A percentile compares a stretch with the other conserved stretches of the same genome.
These are phyloP conservation scores for Apis florea DNA, from an alignment of 1,140 invertebrate genomes.

Conservation along the genomic window DNA sequence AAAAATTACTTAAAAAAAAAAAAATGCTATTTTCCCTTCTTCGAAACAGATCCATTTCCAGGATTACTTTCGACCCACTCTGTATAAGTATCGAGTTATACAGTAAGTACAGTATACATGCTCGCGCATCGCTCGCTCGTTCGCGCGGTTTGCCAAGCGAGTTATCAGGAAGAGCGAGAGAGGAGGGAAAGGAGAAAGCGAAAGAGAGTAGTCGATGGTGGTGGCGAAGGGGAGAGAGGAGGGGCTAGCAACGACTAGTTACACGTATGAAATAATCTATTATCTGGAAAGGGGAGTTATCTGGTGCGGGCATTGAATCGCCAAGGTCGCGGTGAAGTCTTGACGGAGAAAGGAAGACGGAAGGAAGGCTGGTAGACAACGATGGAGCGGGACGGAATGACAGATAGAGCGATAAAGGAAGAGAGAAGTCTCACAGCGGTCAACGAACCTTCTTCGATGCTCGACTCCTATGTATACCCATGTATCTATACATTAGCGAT, in stretches of 20 bases:
- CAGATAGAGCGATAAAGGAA: slow-evolving; percentile 34
- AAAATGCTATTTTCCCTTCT: background rate
- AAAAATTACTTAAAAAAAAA: background rate
- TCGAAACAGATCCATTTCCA: too few relatives aligned
- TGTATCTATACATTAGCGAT: slow-evolving; percentile 52
- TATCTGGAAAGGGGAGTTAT: slow-evolving; percentile 77
- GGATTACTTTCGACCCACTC: slow-evolving; percentile 21
- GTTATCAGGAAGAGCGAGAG: slow-evolving; percentile 37
- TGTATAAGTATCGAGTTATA: slow-evolving; percentile 58
- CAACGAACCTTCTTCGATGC: slow-evolving; percentile 70
- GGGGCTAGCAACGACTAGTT: slow-evolving; percentile 72
- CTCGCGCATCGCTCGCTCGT: slow-evolving; percentile 30
- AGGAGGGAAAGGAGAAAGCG: slow-evolving; percentile 28
- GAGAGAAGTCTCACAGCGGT: slow-evolving; percentile 75
- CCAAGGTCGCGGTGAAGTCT: slow-evolving; percentile 76
- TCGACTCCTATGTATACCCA: slow-evolving; percentile 39
- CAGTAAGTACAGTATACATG: background rate
- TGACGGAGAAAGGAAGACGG: slow-evolving; percentile 51
- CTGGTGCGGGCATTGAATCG: slow-evolving; percentile 79
- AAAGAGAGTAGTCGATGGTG: slow-evolving; percentile 22
- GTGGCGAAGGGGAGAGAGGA: background rate
- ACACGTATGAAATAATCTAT: slow-evolving; percentile 79
- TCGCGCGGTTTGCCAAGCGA: slow-evolving; percentile 48
- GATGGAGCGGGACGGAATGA: slow-evolving; percentile 33
- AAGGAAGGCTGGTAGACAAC: slow-evolving; percentile 30